Conservation (phyloP, 2,113 vertebrate species). For the Nipponia nippon region DNA sequence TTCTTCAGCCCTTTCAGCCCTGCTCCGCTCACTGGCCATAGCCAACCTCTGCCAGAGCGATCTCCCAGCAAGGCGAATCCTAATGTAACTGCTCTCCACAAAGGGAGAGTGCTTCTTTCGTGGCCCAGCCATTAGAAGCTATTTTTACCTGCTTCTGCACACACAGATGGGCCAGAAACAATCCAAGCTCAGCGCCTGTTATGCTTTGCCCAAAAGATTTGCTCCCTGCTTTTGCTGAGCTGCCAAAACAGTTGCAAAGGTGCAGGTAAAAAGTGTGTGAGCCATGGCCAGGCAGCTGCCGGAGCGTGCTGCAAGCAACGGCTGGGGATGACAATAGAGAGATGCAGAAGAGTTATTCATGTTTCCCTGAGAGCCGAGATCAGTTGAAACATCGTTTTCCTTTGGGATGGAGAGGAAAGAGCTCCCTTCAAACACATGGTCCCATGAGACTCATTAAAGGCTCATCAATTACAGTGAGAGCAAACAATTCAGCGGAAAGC, state of each 20-base stretch:
- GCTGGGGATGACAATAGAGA: conserved; percentile 29
- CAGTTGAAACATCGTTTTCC: conserved; percentile 22
- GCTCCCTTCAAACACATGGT: conserved; percentile 10
- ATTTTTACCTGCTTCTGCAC: conserved; percentile 16
- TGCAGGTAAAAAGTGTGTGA: not conserved
- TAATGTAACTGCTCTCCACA: not conserved
- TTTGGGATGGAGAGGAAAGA: conserved; percentile 3
- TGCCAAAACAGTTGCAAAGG: conserved; percentile 28
- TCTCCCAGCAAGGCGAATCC: not conserved
- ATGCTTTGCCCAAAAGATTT: conserved; percentile 36
- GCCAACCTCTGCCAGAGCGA: not conserved
- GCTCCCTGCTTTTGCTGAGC: conserved; percentile 54
- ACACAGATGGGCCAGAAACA: conserved; percentile 46
- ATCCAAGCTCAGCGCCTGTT: conserved; percentile 21
- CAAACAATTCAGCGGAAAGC: not conserved
- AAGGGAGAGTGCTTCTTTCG: not conserved
- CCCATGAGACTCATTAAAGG: conserved; percentile 58
- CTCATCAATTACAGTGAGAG: conserved; percentile 41
- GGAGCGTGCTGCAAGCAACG: not conserved
- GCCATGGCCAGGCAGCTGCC: conserved; percentile 21
- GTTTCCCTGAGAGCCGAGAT: conserved; percentile 13
- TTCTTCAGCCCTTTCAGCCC: not conserved
- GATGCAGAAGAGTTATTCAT: conserved; percentile 44
- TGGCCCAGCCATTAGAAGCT: not conserved
- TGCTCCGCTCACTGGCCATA: not conserved